Conservation (phyloP, 2,797 vertebrate species). For the Gobionotothen gibberifrons region DNA sequence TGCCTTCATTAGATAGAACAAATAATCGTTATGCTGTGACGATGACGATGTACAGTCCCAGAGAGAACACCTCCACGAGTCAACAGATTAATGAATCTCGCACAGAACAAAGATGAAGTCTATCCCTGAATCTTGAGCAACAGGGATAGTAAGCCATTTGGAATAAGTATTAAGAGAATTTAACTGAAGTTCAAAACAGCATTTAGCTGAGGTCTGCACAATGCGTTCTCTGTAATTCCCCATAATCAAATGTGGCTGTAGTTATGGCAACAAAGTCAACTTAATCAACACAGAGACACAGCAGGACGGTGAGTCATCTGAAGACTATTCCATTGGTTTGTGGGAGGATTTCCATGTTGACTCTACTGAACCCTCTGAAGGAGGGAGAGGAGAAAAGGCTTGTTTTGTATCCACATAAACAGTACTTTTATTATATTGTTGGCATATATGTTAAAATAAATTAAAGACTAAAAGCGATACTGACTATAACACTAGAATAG, state of each 20-base stretch:
- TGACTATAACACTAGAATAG: neutral
- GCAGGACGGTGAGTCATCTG: slow-evolving; percentile 76
- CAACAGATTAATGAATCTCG: slow-evolving; percentile 5
- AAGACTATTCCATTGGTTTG: slow-evolving; percentile 67
- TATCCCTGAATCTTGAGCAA: slow-evolving; percentile 3
- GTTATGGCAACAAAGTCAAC: slow-evolving; percentile 80
- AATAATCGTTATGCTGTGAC: neutral
- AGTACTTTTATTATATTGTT: slow-evolving; percentile 16
- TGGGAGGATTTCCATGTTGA: slow-evolving; percentile 56
- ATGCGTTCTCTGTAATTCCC: slow-evolving; percentile 38
- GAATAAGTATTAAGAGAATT: slow-evolving; percentile 17
- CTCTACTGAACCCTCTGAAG: slow-evolving; percentile 22
- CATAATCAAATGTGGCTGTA: slow-evolving; percentile 58
- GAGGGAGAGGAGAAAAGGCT: slow-evolving; percentile 12
- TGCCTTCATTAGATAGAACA: neutral
- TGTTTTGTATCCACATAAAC: slow-evolving; percentile 32
- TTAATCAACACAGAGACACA: slow-evolving; percentile 61
- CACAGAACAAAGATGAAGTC: neutral
- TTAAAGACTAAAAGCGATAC: neutral
- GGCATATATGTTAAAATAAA: slow-evolving; percentile 4
- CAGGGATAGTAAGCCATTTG: slow-evolving; percentile 3
- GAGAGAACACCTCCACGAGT: neutral
- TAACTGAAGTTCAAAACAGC: slow-evolving; percentile 42
- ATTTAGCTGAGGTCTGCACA: slow-evolving; percentile 50
- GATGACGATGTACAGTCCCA: slow-evolving; percentile 6